Evolutionary conservation across 2,888 invertebrate species (phyloP).

Genomic region (Leptura quadrifasciata): DNA sequence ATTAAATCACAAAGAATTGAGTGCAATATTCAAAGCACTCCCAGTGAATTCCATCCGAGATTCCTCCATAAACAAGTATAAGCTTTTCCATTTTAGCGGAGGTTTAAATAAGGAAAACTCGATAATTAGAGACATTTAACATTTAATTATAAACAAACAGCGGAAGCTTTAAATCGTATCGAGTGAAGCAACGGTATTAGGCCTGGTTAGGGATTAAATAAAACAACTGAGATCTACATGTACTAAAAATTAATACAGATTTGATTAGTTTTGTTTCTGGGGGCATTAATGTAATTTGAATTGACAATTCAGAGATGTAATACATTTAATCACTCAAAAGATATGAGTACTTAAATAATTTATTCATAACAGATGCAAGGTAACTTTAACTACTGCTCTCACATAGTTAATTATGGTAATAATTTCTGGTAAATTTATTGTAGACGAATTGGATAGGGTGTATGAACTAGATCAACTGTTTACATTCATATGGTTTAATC

Average conservation of each 20-base stretch:
- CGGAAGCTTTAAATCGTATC: conserved; percentile 33
- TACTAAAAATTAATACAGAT: not conserved
- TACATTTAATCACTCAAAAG: not conserved
- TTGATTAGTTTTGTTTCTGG: not conserved
- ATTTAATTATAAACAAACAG: conserved; percentile 39
- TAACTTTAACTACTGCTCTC: too few relatives aligned
- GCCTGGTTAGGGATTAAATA: not conserved
- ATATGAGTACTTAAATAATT: not conserved
- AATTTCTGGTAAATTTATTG: too few relatives aligned
- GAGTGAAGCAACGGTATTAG: conserved; percentile 14
- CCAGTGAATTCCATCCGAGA: not conserved
- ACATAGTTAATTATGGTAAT: too few relatives aligned
- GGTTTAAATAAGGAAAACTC: conserved; percentile 33
- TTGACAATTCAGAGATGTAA: not conserved
- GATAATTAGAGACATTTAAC: conserved; percentile 38
- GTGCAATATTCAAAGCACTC: not conserved
- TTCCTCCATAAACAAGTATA: not conserved
- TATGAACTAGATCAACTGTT: too few relatives aligned
- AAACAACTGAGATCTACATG: conserved; percentile 14
- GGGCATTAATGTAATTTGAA: not conserved
- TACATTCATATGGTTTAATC: too few relatives aligned
- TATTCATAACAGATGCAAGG: not conserved
- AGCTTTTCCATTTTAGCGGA: conserved; percentile 11
- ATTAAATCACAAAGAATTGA: not conserved
- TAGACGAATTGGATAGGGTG: too few relatives aligned